These are phyloP conservation scores for Saccopteryx leptura DNA, from an alignment of 2,113 vertebrate species.

Conservation along the genomic window DNA sequence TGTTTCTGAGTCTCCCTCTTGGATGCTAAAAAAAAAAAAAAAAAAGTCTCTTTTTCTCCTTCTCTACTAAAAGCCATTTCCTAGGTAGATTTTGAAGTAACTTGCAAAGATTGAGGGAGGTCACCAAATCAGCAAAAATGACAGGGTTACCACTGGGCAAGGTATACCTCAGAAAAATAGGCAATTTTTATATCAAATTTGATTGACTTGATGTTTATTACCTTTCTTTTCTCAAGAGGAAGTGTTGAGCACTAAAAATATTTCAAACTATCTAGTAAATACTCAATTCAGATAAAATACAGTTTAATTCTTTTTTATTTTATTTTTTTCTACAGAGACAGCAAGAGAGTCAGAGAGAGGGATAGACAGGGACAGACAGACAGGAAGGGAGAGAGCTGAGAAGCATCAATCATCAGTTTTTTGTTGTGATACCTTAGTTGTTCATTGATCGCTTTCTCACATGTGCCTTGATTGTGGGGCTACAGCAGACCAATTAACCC, in stretches of 20 bases:
- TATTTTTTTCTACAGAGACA: too few relatives aligned
- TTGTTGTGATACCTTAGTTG: too few relatives aligned
- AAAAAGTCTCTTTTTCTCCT: too few relatives aligned
- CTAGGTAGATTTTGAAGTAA: not conserved
- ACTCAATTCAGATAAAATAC: not conserved
- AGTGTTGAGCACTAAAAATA: not conserved
- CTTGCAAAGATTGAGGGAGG: not conserved
- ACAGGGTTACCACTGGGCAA: not conserved
- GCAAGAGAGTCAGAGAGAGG: too few relatives aligned
- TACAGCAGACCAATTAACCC: too few relatives aligned
- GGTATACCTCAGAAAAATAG: not conserved
- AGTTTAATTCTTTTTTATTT: not conserved
- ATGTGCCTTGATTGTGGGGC: too few relatives aligned
- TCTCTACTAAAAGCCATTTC: not conserved
- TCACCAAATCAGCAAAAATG: not conserved
- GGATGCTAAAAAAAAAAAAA: too few relatives aligned
- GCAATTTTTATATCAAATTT: not conserved
- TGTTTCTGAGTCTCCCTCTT: too few relatives aligned
- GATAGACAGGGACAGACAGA: too few relatives aligned
- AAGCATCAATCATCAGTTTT: too few relatives aligned
- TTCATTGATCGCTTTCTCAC: too few relatives aligned
- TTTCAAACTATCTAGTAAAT: constrained; percentile 1
- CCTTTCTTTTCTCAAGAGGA: not conserved
- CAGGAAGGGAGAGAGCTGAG: too few relatives aligned
- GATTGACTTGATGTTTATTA: not conserved